Conservation (phyloP, 2,113 vertebrate genomes). For the Dendropsophus ebraccatus region DNA sequence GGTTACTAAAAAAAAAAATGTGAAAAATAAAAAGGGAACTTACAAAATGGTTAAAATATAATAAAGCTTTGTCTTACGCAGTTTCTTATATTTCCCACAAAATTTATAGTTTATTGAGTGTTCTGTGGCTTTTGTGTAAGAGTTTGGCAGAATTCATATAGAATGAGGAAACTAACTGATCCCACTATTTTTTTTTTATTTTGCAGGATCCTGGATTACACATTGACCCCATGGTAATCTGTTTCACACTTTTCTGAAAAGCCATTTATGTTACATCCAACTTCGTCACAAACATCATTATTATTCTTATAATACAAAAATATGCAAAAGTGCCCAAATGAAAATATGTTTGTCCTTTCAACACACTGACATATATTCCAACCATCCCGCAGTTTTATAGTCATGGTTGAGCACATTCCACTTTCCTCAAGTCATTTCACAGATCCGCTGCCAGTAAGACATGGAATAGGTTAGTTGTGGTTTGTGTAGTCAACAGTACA, state of each 20-base stretch:
- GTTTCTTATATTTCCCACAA: not conserved
- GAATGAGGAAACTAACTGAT: not conserved
- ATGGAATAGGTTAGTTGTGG: constrained; percentile 43
- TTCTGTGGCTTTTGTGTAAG: not conserved
- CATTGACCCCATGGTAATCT: not conserved
- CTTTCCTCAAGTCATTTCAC: not conserved
- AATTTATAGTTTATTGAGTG: not conserved
- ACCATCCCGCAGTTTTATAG: not conserved
- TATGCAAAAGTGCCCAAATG: not conserved
- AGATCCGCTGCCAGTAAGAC: constrained; percentile 35
- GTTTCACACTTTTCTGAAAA: not conserved
- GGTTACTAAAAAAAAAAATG: too few species aligned
- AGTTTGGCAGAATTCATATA: constrained; percentile 2
- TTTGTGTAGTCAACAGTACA: constrained; percentile 13
- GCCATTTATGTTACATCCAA: not conserved
- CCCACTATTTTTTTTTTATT: not conserved
- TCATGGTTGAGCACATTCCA: not conserved
- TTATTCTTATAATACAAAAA: not conserved
- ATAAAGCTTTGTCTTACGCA: too few species aligned
- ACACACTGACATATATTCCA: constrained; percentile 41
- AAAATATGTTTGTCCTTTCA: constrained; percentile 41
- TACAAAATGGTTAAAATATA: too few species aligned
- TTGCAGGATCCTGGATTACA: not conserved
- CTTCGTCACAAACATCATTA: not conserved
- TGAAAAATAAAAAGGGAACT: too few species aligned